Evolutionary conservation across 2,888 invertebrate species (phyloP).

Genomic region (Epinotia brunnichana): DNA sequence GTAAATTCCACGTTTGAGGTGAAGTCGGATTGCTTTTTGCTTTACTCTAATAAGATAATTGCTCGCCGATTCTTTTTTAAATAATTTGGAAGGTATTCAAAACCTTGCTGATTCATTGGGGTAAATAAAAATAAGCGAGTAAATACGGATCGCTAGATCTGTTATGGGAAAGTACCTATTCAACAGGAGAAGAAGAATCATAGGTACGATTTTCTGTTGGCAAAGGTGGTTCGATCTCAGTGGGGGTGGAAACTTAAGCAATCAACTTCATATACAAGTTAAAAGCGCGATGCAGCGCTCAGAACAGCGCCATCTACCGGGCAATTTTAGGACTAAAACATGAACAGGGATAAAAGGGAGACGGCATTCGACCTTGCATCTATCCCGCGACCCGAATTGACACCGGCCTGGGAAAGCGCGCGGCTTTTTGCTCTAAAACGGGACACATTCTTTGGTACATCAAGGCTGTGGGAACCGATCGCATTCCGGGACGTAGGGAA

Average conservation of each 20-base stretch:
- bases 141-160: no score
- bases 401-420: slow-evolving; percentile 78
- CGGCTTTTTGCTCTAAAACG: slow-evolving; percentile 73
- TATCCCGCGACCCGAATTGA: slow-evolving; percentile 56
- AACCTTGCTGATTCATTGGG: neutral
- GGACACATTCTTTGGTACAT: slow-evolving; percentile 69
- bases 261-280: no score
- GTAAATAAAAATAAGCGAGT: no score
- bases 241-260: no score
- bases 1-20: slow-evolving; percentile 57
- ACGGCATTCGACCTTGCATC: slow-evolving; percentile 51
- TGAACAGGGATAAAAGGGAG: slow-evolving; percentile 12
- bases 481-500: slow-evolving; percentile 75
- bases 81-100: slow-evolving; percentile 8
- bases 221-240: neutral
- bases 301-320: slow-evolving; percentile 10
- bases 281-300: neutral
- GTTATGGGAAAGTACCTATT: no score
- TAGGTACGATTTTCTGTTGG: no score
- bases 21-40: slow-evolving; percentile 54
- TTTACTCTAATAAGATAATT: slow-evolving; percentile 59
- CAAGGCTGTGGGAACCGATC: slow-evolving; percentile 82
- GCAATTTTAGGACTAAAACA: neutral
- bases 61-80: slow-evolving; percentile 45
- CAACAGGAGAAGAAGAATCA: no score